A percentile compares a stretch with the other conserved stretches of the same genome.
phyloP scores from a whole-genome alignment of 2,797 vertebrate species.

The Clarias pachynema region DNA sequence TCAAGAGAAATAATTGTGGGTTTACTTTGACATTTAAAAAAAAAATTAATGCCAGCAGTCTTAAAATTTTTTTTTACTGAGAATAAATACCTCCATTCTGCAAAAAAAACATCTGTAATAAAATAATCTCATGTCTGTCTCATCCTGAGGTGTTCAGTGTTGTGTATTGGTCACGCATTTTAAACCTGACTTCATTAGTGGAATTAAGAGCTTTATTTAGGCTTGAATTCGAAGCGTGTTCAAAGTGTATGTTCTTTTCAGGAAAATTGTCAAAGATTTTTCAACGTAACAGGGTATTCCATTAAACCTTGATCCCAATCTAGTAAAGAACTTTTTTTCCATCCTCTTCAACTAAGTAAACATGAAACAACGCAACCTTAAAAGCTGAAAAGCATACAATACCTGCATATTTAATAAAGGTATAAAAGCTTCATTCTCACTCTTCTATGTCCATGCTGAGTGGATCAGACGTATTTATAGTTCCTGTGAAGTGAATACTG shows the following conservation, averaged over 20 bases:
- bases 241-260: not conserved
- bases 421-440: not conserved
- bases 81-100: not conserved
- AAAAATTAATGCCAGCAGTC: not conserved
- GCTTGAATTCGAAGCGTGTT: not conserved
- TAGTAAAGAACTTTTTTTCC: not conserved
- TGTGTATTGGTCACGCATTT: not conserved
- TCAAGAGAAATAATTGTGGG: not conserved
- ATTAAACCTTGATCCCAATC: not conserved
- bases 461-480: constrained; percentile 24
- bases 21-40: not conserved
- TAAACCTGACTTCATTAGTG: constrained; percentile 3
- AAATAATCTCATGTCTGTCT: not conserved
- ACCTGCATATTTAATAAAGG: not conserved
- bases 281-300: not conserved
- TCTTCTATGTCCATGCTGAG: not conserved
- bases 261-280: not conserved
- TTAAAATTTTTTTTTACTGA: not conserved
- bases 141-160: not conserved
- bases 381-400: not conserved
- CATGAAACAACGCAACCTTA: not conserved
- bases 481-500: constrained; percentile 31
- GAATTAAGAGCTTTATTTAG: constrained; percentile 6
- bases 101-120: not conserved
- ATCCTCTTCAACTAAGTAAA: not conserved